A percentile compares a stretch with the other conserved stretches of the same genome.
Conservation (phyloP, 2,888 invertebrate genomes). For the Arenicola marina region DNA sequence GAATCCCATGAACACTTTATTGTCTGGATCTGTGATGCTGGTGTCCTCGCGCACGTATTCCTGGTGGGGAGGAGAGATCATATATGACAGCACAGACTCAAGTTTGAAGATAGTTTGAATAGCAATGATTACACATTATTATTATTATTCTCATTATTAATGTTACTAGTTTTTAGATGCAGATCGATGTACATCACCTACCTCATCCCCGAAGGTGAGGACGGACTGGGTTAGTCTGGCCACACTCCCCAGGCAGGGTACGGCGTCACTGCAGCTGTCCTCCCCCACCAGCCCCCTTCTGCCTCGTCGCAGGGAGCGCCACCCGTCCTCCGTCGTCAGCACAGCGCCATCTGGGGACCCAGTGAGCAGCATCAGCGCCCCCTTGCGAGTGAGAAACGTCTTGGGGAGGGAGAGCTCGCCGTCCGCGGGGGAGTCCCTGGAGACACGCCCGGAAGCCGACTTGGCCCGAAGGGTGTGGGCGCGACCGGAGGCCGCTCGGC, state of each 20-base stretch:
- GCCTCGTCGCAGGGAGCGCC: not conserved
- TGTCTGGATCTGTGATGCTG: conserved; percentile 46
- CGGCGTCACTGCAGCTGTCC: conserved; percentile 34
- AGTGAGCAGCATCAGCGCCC: conserved; percentile 49
- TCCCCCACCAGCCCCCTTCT: too few relatives aligned
- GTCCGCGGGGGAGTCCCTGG: too few relatives aligned
- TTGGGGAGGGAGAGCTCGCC: conserved; percentile 45
- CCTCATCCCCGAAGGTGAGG: conserved; percentile 51
- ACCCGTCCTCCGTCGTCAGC: not conserved
- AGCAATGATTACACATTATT: too few relatives aligned
- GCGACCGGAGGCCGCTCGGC: too few relatives aligned
- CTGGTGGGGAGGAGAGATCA: conserved; percentile 23
- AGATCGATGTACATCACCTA: not conserved
- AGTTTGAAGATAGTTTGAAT: too few relatives aligned
- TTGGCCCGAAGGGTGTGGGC: too few relatives aligned
- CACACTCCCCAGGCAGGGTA: conserved; percentile 46
- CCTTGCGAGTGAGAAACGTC: conserved; percentile 51
- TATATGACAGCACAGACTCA: too few relatives aligned
- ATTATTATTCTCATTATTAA: too few relatives aligned
- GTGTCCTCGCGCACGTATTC: conserved; percentile 42
- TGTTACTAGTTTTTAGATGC: not conserved
- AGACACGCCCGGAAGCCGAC: too few relatives aligned
- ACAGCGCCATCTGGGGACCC: conserved; percentile 26
- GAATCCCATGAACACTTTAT: conserved; percentile 47
- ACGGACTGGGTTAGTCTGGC: conserved; percentile 47